Evolutionary conservation across 2,888 invertebrate species (phyloP).

Genomic region (Parasteatoda lunata): DNA sequence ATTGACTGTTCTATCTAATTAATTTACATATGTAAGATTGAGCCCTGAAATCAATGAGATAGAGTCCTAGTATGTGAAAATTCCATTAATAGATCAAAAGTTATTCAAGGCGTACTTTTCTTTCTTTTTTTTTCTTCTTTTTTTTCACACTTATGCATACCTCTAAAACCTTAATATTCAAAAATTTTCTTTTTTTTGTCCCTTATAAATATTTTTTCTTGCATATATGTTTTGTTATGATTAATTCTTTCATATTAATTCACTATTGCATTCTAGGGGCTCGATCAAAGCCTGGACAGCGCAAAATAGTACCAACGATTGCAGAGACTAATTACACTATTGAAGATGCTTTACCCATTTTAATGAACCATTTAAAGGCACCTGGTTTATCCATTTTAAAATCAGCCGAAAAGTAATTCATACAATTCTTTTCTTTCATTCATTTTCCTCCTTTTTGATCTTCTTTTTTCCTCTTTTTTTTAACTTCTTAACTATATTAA

Average conservation of each 20-base stretch:
- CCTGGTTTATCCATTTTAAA: constrained; percentile 36
- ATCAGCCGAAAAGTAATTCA: constrained; percentile 47
- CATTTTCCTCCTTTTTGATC: background rate
- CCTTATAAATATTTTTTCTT: too few species aligned
- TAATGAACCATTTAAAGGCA: constrained; percentile 33
- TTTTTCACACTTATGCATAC: background rate
- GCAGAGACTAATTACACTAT: constrained; percentile 42
- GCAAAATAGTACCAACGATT: constrained; percentile 10
- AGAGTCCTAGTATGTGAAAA: too few species aligned
- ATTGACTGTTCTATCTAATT: too few species aligned
- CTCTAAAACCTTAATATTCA: too few species aligned
- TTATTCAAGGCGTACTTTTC: background rate
- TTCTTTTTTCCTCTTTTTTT: background rate
- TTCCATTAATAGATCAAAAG: too few species aligned
- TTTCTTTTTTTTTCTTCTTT: background rate
- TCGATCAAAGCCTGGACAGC: constrained; percentile 11
- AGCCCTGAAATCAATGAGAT: too few species aligned
- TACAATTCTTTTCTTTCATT: background rate
- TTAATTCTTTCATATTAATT: too few species aligned
- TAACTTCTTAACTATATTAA: background rate
- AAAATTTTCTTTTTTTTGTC: too few species aligned
- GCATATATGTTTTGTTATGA: too few species aligned
- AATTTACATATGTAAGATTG: too few species aligned
- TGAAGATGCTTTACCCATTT: constrained; percentile 28
- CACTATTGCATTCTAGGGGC: constrained; percentile 11